Conservation (phyloP, 2,888 invertebrate genomes). For the Drosophila barbarae region DNA sequence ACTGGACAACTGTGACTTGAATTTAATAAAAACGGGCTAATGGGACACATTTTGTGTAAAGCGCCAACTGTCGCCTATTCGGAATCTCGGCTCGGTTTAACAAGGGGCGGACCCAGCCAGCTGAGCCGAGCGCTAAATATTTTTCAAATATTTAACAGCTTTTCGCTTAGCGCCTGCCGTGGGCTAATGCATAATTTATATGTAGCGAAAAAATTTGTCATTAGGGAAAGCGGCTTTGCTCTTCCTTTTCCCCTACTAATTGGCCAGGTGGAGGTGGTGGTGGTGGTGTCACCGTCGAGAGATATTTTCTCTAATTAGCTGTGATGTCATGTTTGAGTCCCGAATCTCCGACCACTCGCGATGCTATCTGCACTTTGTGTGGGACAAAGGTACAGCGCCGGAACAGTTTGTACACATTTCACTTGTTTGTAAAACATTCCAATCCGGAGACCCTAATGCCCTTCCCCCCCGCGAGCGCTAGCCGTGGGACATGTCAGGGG, state of each 20-base stretch:
- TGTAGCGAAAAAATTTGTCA: conserved; percentile 64
- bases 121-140: conserved; percentile 48
- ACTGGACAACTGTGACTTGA: conserved; percentile 61
- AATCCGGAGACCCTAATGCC: neutral
- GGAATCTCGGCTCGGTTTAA: conserved; percentile 16
- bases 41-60: conserved; percentile 60
- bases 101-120: conserved; percentile 35
- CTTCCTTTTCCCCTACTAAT: conserved; percentile 52
- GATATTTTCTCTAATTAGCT: conserved; percentile 67
- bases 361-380: conserved; percentile 61
- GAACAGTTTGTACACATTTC: conserved; percentile 53
- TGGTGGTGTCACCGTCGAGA: conserved; percentile 8
- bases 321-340: conserved; percentile 63
- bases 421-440: conserved; percentile 44
- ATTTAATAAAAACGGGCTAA: conserved; percentile 66
- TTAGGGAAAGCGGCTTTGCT: conserved; percentile 55
- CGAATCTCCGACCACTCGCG: conserved; percentile 30
- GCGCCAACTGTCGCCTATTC: conserved; percentile 41
- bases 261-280: conserved; percentile 61
- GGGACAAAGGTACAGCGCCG: conserved; percentile 55
- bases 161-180: conserved; percentile 26
- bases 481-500: conserved; percentile 60
- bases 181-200: conserved; percentile 70
- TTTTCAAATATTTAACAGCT: conserved; percentile 67
- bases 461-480: neutral